Evolutionary conservation across 2,888 invertebrate species (phyloP).

Genomic region (Thereva unica): DNA sequence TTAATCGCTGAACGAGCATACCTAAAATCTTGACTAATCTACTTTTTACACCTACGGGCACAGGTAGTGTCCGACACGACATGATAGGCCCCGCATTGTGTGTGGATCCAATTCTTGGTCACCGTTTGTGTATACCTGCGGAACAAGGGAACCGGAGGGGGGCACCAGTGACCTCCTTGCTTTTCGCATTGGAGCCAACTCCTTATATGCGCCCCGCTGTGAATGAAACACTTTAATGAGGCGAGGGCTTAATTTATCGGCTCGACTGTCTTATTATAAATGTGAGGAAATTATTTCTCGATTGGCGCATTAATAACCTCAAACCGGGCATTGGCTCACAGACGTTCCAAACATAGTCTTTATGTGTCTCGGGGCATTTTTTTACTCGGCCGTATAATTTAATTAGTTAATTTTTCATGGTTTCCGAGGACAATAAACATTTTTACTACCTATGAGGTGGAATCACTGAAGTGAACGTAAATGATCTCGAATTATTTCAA

Average conservation of each 20-base stretch:
- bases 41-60: conserved; percentile 32
- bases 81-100: conserved; percentile 13
- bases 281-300: conserved; percentile 39
- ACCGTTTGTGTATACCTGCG: conserved; percentile 12
- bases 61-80: conserved; percentile 11
- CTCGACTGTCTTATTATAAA: conserved; percentile 36
- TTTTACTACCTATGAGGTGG: conserved; percentile 1
- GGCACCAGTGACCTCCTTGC: conserved; percentile 21
- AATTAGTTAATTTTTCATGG: conserved; percentile 38
- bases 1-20: conserved; percentile 34
- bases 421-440: conserved; percentile 34
- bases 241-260: conserved; percentile 38
- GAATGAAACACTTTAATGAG: conserved; percentile 38
- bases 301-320: conserved; percentile 38
- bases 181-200: conserved; percentile 18
- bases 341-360: conserved; percentile 2
- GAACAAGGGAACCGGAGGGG: conserved; percentile 10
- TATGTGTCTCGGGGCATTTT: conserved; percentile 19
- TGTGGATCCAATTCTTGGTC: neutral
- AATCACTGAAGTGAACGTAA: too few relatives aligned
- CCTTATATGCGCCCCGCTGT: conserved; percentile 26
- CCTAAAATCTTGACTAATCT: conserved; percentile 33
- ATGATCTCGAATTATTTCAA: too few relatives aligned
- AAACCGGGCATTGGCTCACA: conserved; percentile 13
- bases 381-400: conserved; percentile 33